Percentiles rank a stretch among this genome's conserved stretches.
Conservation (phyloP, 2,113 vertebrate species). For the Poecilia latipinna region DNA sequence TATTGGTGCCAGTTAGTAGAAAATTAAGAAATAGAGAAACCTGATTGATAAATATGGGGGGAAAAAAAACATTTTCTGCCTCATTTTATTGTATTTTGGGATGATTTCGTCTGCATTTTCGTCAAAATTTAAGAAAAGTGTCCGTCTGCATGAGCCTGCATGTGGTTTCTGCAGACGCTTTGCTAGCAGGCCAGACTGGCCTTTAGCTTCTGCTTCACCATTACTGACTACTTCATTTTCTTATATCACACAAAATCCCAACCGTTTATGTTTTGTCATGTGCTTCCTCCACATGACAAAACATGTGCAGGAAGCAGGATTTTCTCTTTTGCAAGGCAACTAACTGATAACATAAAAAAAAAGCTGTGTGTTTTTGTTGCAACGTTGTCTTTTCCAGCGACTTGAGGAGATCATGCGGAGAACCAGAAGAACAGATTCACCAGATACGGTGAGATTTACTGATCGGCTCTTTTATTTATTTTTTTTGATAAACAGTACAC, state of each 20-base stretch:
- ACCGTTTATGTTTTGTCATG: not conserved
- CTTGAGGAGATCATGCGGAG: constrained; percentile 83
- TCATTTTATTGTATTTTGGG: no score
- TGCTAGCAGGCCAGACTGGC: no score
- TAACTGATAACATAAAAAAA: not conserved
- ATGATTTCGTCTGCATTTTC: no score
- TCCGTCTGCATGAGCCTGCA: no score
- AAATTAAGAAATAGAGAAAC: no score
- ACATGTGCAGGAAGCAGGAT: not conserved
- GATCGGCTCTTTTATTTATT: constrained; percentile 2
- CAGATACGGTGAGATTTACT: constrained; percentile 68
- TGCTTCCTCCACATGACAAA: not conserved
- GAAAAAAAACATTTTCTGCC: no score
- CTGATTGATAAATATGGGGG: no score
- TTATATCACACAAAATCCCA: not conserved
- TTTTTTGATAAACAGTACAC: constrained; percentile 5
- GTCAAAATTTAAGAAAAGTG: no score
- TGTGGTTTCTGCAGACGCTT: no score
- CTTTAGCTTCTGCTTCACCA: no score
- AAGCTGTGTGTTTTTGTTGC: not conserved
- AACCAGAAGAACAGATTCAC: constrained; percentile 77
- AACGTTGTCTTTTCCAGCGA: constrained; percentile 66
- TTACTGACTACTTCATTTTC: not conserved
- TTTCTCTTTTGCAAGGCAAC: not conserved
- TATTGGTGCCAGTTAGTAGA: no score